Evolutionary conservation across 2,113 vertebrate species (phyloP), one percentile per base, ranked within the genome.

Genomic region (Carassius carassius): DNA sequence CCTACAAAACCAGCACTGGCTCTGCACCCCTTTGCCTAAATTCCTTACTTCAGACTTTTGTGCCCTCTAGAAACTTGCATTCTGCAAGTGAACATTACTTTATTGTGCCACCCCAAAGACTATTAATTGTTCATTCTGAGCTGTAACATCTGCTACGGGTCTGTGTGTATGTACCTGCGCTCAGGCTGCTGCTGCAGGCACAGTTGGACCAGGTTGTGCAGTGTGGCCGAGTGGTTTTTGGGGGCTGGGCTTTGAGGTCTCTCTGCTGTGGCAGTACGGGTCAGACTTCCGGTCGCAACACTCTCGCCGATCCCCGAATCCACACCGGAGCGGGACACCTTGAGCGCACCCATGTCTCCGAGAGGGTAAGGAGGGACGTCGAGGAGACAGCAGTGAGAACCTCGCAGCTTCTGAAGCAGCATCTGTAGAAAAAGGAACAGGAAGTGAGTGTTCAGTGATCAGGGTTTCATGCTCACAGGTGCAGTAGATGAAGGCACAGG

Each of bases 281-380:
- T 96, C 89, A 97, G 94, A 86, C 96, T 97, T 11, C 94, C 94
- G 0, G 94, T 94, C 25, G 95, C 95, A 6, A 96, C 95, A 70
- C 96, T 97, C 90, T 97, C 98, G 60, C 97, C 97, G 79, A 99
- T 99, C 85, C 98, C 98, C 5, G 97, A 99, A 91, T 99, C 98
- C 84, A 98, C 92, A 6, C 97, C 97, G 0, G 98, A 98, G 0
- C 93, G 95, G 0, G 96, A 98, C 89, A 95, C 97, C 92, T 97
- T 99, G 91, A 97, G 94, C 58, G 95, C 94, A 12, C 96, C 95
- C 70, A 97, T 95, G 90, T 97, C 96, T 2, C 95, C 95, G 29
- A 92, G 87, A 0, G 96, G 95, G 86, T 96, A 96, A 63, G 94
- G 93, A 47, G 94, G 94, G 86, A 94, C 89, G 82, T 96, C 95